phyloP scores from a whole-genome alignment of 2,888 invertebrate species.

The Suillia variegata region DNA sequence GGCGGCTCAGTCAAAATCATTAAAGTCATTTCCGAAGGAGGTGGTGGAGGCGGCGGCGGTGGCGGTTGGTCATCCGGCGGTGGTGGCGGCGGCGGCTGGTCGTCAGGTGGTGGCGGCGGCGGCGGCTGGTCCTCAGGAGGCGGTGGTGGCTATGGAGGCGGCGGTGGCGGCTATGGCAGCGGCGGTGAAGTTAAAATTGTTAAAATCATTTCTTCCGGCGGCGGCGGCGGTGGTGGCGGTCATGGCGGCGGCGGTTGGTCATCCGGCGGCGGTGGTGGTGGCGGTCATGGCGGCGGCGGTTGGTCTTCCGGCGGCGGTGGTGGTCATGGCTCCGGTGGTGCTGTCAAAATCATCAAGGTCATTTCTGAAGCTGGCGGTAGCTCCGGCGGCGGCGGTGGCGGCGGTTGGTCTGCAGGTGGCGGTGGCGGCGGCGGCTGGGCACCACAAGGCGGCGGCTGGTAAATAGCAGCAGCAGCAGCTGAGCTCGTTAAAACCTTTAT shows the following conservation, averaged over 20 bases:
- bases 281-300: constrained; percentile 20
- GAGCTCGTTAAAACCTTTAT: neutral
- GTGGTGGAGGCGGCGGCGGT: constrained; percentile 22
- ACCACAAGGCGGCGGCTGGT: constrained; percentile 8
- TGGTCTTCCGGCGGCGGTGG: constrained; percentile 21
- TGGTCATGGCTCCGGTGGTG: constrained; percentile 14
- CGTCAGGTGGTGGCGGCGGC: constrained; percentile 16
- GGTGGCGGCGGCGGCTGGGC: constrained; percentile 11
- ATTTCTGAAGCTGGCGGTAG: constrained; percentile 25
- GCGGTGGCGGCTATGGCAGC: constrained; percentile 22
- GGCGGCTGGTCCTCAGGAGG: too few species aligned
- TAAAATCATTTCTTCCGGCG: constrained; percentile 20
- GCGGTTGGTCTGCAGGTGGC: constrained; percentile 7
- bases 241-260: constrained; percentile 17
- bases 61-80: constrained; percentile 29
- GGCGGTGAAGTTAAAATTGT: constrained; percentile 20
- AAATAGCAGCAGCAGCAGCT: neutral
- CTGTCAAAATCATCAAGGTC: constrained; percentile 30
- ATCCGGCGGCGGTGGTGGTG: constrained; percentile 23
- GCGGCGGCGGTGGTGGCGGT: constrained; percentile 25
- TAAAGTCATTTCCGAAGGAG: constrained; percentile 33
- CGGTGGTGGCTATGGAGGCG: constrained; percentile 19
- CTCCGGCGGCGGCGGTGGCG: constrained; percentile 24
- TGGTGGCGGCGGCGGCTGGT: constrained; percentile 28
- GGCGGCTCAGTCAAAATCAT: constrained; percentile 35